phyloP scores from a whole-genome alignment of 2,797 vertebrate genomes.

The Mus spretus region DNA sequence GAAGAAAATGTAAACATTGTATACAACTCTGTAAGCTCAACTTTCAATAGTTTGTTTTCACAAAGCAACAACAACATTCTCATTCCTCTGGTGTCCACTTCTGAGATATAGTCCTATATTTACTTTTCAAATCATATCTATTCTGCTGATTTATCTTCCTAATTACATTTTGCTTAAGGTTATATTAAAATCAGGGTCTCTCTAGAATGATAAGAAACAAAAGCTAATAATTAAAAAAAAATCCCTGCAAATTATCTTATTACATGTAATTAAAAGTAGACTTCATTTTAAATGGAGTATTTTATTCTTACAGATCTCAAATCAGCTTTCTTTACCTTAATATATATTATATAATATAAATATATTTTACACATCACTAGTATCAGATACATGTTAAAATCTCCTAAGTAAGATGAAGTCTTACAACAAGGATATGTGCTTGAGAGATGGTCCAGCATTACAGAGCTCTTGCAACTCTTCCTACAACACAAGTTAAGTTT shows the following conservation, averaged over 20 bases:
- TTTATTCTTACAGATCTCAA: not conserved
- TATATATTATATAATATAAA: not conserved
- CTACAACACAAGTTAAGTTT: not conserved
- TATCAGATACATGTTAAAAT: not conserved
- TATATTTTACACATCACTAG: not conserved
- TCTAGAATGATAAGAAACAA: not conserved
- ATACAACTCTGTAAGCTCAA: not conserved
- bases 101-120: not conserved
- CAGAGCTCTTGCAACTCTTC: not conserved
- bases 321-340: not conserved
- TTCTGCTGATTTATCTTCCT: conserved; percentile 36
- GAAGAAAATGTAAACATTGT: not conserved
- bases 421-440: not conserved
- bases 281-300: not conserved
- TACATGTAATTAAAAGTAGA: not conserved
- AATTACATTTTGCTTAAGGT: conserved; percentile 8
- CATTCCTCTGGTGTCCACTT: not conserved
- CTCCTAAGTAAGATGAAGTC: not conserved
- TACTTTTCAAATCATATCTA: conserved; percentile 9
- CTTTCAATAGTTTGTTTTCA: not conserved
- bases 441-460: not conserved
- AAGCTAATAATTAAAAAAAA: not conserved
- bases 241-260: not conserved
- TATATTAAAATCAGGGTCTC: not conserved
- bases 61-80: not conserved